Evolutionary conservation across 1,140 invertebrate genomes (phyloP), one percentile per base, ranked within the genome.

Genomic region (Laodelphax striatellus): DNA sequence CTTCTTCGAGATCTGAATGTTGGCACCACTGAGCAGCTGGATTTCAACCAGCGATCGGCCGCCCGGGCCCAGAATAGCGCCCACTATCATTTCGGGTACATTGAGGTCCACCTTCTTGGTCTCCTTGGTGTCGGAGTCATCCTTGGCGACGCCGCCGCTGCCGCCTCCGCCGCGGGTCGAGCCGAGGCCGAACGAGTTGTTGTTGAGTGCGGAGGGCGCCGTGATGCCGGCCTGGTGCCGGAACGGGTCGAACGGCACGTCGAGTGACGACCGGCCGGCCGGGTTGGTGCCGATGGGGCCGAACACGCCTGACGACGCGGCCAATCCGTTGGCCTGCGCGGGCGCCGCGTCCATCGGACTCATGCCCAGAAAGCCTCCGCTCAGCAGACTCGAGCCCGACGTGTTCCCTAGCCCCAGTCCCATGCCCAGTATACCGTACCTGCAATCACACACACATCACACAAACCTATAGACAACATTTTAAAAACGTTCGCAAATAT

Each of bases 1-100:
- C 79, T 97, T 97, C 82, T 98, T 98, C 66, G 93, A 96, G 75
- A 98, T 97, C 80, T 97, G 94, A 76, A 98, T 94, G 78, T 90
- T 95, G 72, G 94, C 93, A 73, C 93, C 92, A 60, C 90, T 95
- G 73, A 90, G 82, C 76, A 95, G 90, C 80, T 97, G 94, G 76
- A 98, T 94, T 82, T 98, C 94, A 70, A 95, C 88, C 71, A 98
- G 84, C 72, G 90, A 90, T 76, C 92, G 88, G 63, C 94, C 95
- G 71, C 92, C 92, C 91, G 94, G 76, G 84, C 84, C 94, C 74
- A 98, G 81, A 72, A 98, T 95, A 71, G 94, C 94, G 71, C 94
- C 94, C 70, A 97, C 93, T 76, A 97, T 94, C 77, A 87, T 83
- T 80, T 90, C 95, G 60, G 92, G 84, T 73, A 97, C 93, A 82